Evolutionary conservation across 37 sponge, comb jelly and placozoan species (phyloP), one percentile per base, ranked within the genome.

Genomic region (Haliclona indistincta): DNA sequence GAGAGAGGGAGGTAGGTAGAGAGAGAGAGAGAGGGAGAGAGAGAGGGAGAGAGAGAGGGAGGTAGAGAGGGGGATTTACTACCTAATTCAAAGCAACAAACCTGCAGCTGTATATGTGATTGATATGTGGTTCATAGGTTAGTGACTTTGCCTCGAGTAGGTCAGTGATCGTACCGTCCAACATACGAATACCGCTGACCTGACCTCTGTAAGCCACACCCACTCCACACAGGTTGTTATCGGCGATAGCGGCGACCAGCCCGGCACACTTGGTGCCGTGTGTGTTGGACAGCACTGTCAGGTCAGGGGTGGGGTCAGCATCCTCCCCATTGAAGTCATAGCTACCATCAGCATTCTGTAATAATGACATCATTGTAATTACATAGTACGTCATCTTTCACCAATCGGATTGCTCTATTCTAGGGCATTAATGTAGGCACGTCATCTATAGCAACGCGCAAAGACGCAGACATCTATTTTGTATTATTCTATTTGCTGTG

Each of bases 181-280:
- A 71, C 54, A 91, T 81, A 7, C 92, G 82, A 29, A 91, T 76
- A 2, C 92, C 92, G 29, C 83, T 72, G 35, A 91, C 79, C 15
- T 39, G 38, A 0, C 85, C 84, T 37, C 75, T 72, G 36, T 73
- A 86, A 22, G 93, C 93, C 73, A 92, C 81, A 28, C 93, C 93
- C 54, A 92, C 77, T 55, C 77, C 93, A 70, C 93, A 92, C 32
- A 83, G 36, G 1, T 37, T 53, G 56, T 92, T 84, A 58, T 91
- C 82, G 53, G 89, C 75, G 3, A 68, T 78, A 19, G 85, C 81
- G 20, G 89, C 85, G 33, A 92, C 88, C 36, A 85, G 64, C 38
- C 93, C 93, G 22, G 84, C 93, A 84, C 93, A 92, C 23, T 73
- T 87, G 25, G 93, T 92, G 7, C 89, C 89, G 60, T 92, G 89